phyloP scores from a whole-genome alignment of 2,888 invertebrate genomes.

The Macrophya annulata region DNA sequence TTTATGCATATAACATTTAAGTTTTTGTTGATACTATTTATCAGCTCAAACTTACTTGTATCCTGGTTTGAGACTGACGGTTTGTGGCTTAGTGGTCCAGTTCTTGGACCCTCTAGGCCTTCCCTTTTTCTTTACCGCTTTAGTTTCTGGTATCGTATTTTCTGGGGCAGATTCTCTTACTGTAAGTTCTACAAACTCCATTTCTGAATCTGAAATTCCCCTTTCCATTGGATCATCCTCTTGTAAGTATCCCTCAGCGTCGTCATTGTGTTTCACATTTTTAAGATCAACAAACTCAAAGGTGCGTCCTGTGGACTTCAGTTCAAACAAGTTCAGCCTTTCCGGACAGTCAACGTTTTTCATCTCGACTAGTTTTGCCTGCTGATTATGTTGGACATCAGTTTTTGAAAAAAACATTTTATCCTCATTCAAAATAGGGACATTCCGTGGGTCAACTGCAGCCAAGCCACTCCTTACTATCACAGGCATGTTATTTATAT shows the following conservation, averaged over 20 bases:
- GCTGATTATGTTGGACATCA: conserved; percentile 20
- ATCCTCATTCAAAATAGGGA: conserved; percentile 53
- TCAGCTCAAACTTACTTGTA: conserved; percentile 57
- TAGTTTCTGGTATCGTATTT: conserved; percentile 36
- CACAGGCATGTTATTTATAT: conserved; percentile 47
- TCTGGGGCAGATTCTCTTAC: conserved; percentile 52
- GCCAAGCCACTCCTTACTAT: conserved; percentile 11
- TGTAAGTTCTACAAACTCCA: conserved; percentile 13
- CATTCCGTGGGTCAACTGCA: conserved; percentile 7
- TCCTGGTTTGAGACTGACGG: conserved; percentile 58
- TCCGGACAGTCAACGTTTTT: conserved; percentile 1
- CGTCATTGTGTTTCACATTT: conserved; percentile 25
- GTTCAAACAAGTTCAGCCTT: conserved; percentile 9
- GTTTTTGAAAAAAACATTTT: conserved; percentile 46
- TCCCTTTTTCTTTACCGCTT: conserved; percentile 57
- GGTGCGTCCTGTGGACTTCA: conserved; percentile 11
- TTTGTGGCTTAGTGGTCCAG: conserved; percentile 51
- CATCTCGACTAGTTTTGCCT: not conserved
- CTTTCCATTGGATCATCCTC: conserved; percentile 45
- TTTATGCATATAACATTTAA: not conserved
- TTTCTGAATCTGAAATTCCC: conserved; percentile 32
- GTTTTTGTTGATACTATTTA: not conserved
- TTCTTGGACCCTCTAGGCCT: conserved; percentile 63
- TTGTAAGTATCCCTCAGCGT: conserved; percentile 40
- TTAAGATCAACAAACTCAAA: conserved; percentile 46